Evolutionary conservation across 2,113 vertebrate genomes (phyloP), one percentile per base, ranked within the genome.

Genomic region (Lichenostomus cassidix): DNA sequence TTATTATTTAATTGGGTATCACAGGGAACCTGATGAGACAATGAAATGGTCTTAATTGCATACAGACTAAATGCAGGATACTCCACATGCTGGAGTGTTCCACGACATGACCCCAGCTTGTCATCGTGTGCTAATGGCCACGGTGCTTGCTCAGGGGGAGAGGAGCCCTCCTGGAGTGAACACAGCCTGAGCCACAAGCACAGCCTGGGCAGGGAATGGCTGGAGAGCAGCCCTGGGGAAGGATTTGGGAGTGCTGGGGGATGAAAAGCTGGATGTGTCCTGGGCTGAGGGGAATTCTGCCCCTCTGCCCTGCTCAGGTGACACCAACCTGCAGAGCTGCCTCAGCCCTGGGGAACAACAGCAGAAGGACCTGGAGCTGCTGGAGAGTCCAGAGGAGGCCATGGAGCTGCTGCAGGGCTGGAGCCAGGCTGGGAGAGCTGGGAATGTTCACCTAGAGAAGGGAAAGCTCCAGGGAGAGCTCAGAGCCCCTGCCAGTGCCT

Each of bases 1-100:
- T 96, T 98, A 96, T 96, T 97, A 91, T 87, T 97, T 98, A 97
- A 97, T 96, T 98, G 95, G 93, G 74, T 96, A 90, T 94, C 94
- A 68, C 59, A 67, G 89, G 94, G 92, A 97, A 76, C 83, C 85
- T 94, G 95, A 89, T 96, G 95, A 97, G 97, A 97, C 93, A 97
- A 94, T 94, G 95, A 94, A 97, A 96, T 52, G 89, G 90, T 96
- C 84, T 97, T 97, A 97, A 98, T 98, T 98, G 96, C 94, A 79
- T 73, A 68, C 90, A 83, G 74, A 70, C 44, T 74, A 80, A 96
- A 91, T 62, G 85, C 80, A 17, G 12, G 37, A 2, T 77, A 21
- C 95, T 94, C 83, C 94, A 83, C 31, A 7, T 63, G 27, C 87
- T 47, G 87, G 82, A 96, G 88, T 74, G 93, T 94, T 95, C 91